Conservation (phyloP, 2,113 vertebrate species). For the Seriola dumerili region DNA sequence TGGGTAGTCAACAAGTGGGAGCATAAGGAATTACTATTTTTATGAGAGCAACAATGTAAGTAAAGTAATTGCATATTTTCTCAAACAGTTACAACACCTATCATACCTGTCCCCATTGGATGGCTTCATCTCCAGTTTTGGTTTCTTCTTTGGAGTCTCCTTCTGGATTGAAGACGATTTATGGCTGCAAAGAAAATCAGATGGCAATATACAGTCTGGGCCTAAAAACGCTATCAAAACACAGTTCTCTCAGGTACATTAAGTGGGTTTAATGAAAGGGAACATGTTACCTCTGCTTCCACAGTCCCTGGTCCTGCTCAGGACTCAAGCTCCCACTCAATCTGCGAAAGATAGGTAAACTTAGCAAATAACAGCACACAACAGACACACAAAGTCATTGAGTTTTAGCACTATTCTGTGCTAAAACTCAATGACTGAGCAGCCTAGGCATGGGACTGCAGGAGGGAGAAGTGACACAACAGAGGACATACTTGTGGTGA, state of each 20-base stretch:
- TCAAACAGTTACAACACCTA: not conserved
- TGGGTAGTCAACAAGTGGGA: not conserved
- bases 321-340: constrained; percentile 95
- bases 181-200: constrained; percentile 90
- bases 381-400: not conserved
- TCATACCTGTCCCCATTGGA: constrained; percentile 98
- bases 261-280: not conserved
- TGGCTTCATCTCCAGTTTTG: constrained; percentile 99
- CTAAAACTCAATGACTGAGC: not conserved
- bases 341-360: constrained; percentile 82
- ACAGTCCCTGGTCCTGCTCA: constrained; percentile 97
- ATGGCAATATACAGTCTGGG: not conserved
- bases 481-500: constrained; percentile 91
- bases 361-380: constrained; percentile 1
- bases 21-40: not conserved
- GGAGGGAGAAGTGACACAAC: not conserved
- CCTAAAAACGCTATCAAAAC: not conserved
- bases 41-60: not conserved
- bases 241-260: not conserved
- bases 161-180: constrained; percentile 99
- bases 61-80: not conserved
- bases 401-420: not conserved
- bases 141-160: constrained; percentile 99
- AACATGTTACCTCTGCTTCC: constrained; percentile 95
- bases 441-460: not conserved